A percentile compares a stretch with the other conserved stretches of the same genome.
These are phyloP conservation scores for Scaptomyza polygonia DNA, from an alignment of 2,888 invertebrate species.

Conservation along the genomic window DNA sequence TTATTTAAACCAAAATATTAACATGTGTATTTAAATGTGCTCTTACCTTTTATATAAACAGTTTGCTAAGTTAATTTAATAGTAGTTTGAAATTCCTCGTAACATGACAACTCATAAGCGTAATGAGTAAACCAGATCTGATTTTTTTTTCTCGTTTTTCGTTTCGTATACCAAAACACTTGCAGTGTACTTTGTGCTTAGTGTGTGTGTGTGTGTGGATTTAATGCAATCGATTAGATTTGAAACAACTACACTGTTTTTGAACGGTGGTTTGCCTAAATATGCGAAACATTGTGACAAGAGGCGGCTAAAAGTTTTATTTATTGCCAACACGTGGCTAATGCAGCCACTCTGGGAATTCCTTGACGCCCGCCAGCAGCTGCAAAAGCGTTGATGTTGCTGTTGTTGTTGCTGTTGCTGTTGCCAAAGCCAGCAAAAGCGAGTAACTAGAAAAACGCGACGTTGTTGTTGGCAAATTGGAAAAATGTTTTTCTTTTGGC, in stretches of 20 bases:
- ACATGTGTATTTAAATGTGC: too few relatives aligned
- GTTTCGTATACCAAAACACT: too few relatives aligned
- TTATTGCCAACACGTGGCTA: conserved; percentile 60
- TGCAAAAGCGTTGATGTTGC: conserved; percentile 18
- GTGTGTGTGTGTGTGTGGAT: background rate
- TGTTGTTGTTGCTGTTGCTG: background rate
- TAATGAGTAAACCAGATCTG: too few relatives aligned
- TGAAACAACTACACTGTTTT: background rate
- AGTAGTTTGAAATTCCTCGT: too few relatives aligned
- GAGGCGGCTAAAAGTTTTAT: conserved; percentile 52
- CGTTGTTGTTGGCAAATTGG: conserved; percentile 40
- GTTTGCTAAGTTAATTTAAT: too few relatives aligned
- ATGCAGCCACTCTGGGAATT: conserved; percentile 43
- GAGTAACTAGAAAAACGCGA: conserved; percentile 4
- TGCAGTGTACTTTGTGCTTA: too few relatives aligned
- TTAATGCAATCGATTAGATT: conserved; percentile 8
- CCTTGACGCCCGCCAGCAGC: conserved; percentile 47
- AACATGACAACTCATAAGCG: too few relatives aligned
- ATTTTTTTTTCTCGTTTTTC: too few relatives aligned
- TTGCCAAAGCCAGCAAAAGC: background rate
- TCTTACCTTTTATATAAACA: too few relatives aligned
- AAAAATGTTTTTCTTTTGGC: conserved; percentile 38
- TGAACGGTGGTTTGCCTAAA: conserved; percentile 23
- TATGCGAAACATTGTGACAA: conserved; percentile 48
- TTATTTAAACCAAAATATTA: too few relatives aligned